Evolutionary conservation across 53 echinoderm and acorn worm genomes (phyloP), one percentile per base, ranked within the genome.

Genomic region (Apostichopus leukothele): DNA sequence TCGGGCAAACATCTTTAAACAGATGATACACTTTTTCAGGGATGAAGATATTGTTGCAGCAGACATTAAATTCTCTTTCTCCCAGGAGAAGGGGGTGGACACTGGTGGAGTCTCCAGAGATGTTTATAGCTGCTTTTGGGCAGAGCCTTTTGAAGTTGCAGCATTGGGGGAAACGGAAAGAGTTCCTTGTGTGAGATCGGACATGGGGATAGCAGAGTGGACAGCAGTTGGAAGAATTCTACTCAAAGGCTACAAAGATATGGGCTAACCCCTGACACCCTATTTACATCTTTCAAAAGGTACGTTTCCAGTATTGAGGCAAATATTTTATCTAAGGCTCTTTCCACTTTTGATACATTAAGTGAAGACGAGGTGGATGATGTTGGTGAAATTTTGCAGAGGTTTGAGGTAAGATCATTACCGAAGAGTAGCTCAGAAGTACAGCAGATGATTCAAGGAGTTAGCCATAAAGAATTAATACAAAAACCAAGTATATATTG

Each of bases 81-180:
- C 25, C 5, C 19, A 76, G 19, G 76, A 76, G 21, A 76, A 9
- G 25, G 76, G 76, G 19, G 76, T 76, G 5, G 76, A 76, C 9
- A 76, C 76, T 76, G 76, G 76, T 20, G 76, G 76, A 76, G 76
- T 76, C 22, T 76, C 76, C 19, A 5, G 25, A 9, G 76, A 76
- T 25, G 76, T 76, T 5, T 76, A 76, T 76, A 26, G 76, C 19
- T 5, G 5, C 25, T 76, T 76, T 9, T 76, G 76, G 76, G 25
- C 4, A 22, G 76, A 76, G 26, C 25, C 25, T 22, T 76, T 76
- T 76, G 76, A 76, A 76, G 76, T 76, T 5, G 22, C 76, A 20
- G 76, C 76, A 20, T 76, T 76, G 76, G 76, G 20, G 20, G 76
- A 76, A 9, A 76, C 19, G 5, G 76, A 76, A 9, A 20, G 76